Conservation (phyloP, 2,797 vertebrate genomes). For the Silurus aristotelis region DNA sequence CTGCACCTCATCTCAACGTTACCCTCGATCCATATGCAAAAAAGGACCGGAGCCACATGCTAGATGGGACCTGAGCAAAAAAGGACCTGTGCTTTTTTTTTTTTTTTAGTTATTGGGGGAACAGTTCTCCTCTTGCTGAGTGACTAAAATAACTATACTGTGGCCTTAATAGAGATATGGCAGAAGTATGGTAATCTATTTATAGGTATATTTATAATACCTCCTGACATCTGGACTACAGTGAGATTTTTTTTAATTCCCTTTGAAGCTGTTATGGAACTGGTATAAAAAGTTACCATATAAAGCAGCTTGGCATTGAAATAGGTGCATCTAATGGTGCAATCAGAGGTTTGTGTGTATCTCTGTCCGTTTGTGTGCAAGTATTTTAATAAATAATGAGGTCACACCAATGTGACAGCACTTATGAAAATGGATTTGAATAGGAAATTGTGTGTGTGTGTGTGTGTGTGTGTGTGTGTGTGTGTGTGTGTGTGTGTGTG, state of each 20-base stretch:
- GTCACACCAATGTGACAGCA: not conserved
- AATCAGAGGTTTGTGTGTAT: not conserved
- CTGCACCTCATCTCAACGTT: not conserved
- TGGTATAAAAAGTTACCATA: not conserved
- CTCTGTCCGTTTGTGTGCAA: not conserved
- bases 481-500: no score
- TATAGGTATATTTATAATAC: not conserved
- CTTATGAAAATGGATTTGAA: not conserved
- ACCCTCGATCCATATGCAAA: not conserved
- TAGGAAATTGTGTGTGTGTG: not conserved
- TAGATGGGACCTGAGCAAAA: not conserved
- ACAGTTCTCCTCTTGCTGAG: not conserved
- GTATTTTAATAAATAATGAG: not conserved
- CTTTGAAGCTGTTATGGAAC: not conserved
- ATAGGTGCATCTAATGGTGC: not conserved
- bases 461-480: not conserved
- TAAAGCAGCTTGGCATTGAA: not conserved
- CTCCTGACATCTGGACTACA: not conserved
- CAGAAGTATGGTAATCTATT: not conserved
- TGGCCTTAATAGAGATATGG: conserved; percentile 1
- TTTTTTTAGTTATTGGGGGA: conserved; percentile 26
- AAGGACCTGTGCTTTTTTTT: not conserved
- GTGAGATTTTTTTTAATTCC: not conserved
- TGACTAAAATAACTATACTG: conserved; percentile 31
- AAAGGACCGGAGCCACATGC: not conserved